A percentile compares a stretch with the other conserved stretches of the same genome.
Conservation (phyloP, 1,140 invertebrate genomes). For the Pteromalus puparum region DNA sequence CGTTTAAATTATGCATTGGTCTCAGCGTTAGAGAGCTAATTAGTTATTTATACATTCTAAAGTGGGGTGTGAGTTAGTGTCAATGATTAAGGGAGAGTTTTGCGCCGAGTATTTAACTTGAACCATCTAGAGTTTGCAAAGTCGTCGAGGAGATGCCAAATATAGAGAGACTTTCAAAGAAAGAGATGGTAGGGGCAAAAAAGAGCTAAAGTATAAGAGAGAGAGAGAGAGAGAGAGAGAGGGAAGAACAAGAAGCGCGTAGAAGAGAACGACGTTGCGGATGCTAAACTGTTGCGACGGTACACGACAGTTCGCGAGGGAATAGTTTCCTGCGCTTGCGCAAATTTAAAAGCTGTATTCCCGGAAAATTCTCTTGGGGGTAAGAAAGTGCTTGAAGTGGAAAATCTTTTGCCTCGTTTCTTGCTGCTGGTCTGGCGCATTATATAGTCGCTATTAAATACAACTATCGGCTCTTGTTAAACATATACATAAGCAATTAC, state of each 20-base stretch:
- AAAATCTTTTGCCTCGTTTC: slow-evolving; percentile 51
- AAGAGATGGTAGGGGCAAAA: no score
- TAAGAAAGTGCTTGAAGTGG: slow-evolving; percentile 40
- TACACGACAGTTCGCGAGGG: slow-evolving; percentile 52
- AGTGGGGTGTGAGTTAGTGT: slow-evolving; percentile 64
- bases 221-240: not conserved
- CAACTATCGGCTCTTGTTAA: no score
- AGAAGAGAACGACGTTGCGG: slow-evolving; percentile 4
- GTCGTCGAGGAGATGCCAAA: not conserved
- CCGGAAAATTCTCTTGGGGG: slow-evolving; percentile 46
- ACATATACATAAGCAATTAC: no score
- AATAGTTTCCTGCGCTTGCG: slow-evolving; percentile 58
- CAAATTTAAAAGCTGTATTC: slow-evolving; percentile 55
- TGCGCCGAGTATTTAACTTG: slow-evolving; percentile 67
- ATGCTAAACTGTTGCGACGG: slow-evolving; percentile 52
- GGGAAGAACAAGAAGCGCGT: slow-evolving; percentile 19
- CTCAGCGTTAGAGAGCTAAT: slow-evolving; percentile 59
- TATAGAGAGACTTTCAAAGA: not conserved
- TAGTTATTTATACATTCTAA: slow-evolving; percentile 68
- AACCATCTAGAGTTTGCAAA: slow-evolving; percentile 48
- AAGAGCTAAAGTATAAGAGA: not conserved
- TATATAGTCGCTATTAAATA: not conserved
- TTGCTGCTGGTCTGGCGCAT: not conserved
- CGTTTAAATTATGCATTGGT: slow-evolving; percentile 68
- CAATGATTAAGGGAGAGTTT: slow-evolving; percentile 69